Base-by-base conservation (phyloP, 2,113 vertebrate species). In the Pterocles burchelli region DNA sequence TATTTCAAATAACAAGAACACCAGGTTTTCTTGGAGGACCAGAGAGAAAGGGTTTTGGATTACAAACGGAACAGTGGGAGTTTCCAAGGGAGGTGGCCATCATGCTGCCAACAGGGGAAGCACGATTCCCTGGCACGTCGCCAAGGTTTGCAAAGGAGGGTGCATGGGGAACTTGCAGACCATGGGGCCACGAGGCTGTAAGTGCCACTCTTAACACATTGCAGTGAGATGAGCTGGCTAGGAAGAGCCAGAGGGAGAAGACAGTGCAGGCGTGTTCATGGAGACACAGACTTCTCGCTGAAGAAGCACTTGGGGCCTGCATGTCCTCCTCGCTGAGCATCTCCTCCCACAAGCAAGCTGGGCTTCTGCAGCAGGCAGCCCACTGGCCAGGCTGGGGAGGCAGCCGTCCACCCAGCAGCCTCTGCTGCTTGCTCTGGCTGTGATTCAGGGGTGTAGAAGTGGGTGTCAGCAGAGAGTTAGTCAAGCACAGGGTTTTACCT, bases 401-500 rank as follows among this genome's bases (percentile, higher is more conserved):
- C 68, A 34, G 76, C 55, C 6, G 0, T 20, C 77, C 62, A 65
- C 1, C 70, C 1, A 15, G 65, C 62, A 58, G 79, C 61, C 38
- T 31, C 63, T 5, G 3, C 49, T 1, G 2, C 62, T 75, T 1
- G 0, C 80, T 61, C 65, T 7, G 54, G 72, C 82, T 86, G 90
- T 84, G 95, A 90, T 95, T 95, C 88, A 81, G 68, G 2, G 0
- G 3, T 43, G 46, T 0, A 19, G 83, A 81, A 84, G 90, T 78
- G 94, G 95, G 95, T 95, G 96, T 97, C 94, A 96, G 92, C 76
- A 97, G 85, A 94, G 94, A 97, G 95, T 94, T 74, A 92, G 83
- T 70, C 72, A 55, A 92, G 79, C 91, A 59, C 63, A 63, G 34
- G 72, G 72, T 67, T 94, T 86, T 96, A 92, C 89, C 89, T 97